These are phyloP conservation scores for Odocoileus virginianus DNA, from an alignment of 2,113 vertebrate species.

Conservation along the genomic window DNA sequence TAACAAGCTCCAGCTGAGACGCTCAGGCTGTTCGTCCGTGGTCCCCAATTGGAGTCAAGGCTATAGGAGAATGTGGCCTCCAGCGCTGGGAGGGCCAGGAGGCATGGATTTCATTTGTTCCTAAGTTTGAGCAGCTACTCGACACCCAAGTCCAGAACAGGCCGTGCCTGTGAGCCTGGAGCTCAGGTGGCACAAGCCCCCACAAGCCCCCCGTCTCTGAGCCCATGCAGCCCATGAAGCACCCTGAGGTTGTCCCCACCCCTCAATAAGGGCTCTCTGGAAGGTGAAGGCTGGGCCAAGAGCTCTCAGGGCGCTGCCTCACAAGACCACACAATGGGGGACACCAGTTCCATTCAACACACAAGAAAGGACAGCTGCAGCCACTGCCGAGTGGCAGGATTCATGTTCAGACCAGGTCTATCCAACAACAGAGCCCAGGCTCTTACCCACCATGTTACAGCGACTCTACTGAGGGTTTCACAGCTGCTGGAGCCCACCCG, in stretches of 20 bases:
- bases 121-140: neutral
- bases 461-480: neutral
- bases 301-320: neutral
- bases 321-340: neutral
- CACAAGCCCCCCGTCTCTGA: accelerated
- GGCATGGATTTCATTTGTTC: neutral
- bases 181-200: neutral
- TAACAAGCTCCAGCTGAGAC: neutral
- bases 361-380: neutral
- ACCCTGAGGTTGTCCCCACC: neutral
- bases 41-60: neutral
- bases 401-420: neutral
- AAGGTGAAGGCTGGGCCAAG: neutral
- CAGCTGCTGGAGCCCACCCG: neutral
- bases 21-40: neutral
- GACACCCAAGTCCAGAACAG: neutral
- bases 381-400: neutral
- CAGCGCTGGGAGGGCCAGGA: neutral
- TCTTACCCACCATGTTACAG: neutral
- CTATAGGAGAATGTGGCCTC: neutral
- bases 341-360: neutral
- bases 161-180: neutral
- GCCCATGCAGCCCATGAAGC: neutral
- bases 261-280: neutral
- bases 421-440: neutral